Base-by-base conservation (phyloP, 2,797 vertebrate genomes). In the Gymnothorax reevesii region DNA sequence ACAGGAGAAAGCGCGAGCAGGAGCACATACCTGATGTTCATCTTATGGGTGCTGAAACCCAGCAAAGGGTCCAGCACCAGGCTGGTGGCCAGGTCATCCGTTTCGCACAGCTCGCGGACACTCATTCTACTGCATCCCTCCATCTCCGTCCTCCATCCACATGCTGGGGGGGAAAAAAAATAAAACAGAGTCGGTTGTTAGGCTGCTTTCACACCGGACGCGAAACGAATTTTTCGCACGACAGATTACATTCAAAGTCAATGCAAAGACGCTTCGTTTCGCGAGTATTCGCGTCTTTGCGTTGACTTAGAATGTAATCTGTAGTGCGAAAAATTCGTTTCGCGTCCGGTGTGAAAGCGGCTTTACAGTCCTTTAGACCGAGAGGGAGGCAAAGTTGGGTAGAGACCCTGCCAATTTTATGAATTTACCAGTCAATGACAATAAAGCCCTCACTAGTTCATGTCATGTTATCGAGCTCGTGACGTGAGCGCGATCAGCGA, bases 41-140 rank as follows among this genome's bases (percentile, higher is more conserved):
- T 99, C 92, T 99, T 99, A 89, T 99, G 98, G 55, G 97, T 98
- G 93, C 96, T 97, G 95, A 98, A 98, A 82, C 97, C 97, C 91
- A 98, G 89, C 87, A 97, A 95, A 83, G 97, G 96, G 91, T 98
- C 97, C 90, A 98, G 95, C 91, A 98, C 97, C 85, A 98, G 94
- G 90, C 97, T 96, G 87, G 97, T 98, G 88, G 97, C 97, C 91
- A 99, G 93, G 93, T 99, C 98, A 91, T 99, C 98, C 0, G 97
- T 98, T 88, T 98, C 97, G 87, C 97, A 99, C 90, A 99, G 95
- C 91, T 99, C 98, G 92, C 94, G 96, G 91, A 98, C 97, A 89
- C 97, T 98, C 96, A 99, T 97, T 96, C 97, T 97, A 95, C 95
- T 97, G 80, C 96, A 96, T 87, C 97, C 96, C 95, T 98, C 98